phyloP scores from a whole-genome alignment of 1,140 invertebrate genomes.

The Sitobion miscanthi region DNA sequence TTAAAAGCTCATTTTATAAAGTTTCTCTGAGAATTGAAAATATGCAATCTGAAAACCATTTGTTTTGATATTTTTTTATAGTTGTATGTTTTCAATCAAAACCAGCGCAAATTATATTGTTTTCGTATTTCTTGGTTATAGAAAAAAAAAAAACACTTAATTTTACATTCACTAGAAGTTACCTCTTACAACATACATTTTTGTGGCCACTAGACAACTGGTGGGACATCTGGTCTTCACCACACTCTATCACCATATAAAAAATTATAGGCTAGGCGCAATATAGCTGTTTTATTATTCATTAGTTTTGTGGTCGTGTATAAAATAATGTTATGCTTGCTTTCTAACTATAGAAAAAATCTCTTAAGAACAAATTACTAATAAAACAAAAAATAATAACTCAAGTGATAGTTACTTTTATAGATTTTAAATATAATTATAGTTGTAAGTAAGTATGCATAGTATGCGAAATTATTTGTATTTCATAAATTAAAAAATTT shows the following conservation, averaged over 20 bases:
- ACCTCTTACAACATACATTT: too few species aligned
- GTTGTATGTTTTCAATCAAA: neutral
- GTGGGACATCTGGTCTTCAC: too few species aligned
- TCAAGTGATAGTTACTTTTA: neutral
- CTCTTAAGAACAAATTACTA: neutral
- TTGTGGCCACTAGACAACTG: too few species aligned
- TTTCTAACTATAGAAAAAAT: neutral
- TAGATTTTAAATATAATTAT: too few species aligned
- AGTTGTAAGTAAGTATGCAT: too few species aligned
- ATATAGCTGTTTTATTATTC: too few species aligned
- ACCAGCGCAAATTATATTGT: neutral
- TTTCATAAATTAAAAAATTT: too few species aligned
- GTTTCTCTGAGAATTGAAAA: neutral
- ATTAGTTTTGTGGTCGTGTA: neutral
- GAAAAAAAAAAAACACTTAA: neutral
- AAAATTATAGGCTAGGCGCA: too few species aligned
- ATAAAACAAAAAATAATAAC: neutral
- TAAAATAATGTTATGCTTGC: neutral
- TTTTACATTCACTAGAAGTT: neutral
- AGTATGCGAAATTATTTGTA: too few species aligned
- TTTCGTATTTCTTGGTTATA: neutral
- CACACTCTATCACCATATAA: too few species aligned
- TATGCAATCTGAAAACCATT: neutral
- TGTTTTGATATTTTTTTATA: neutral
- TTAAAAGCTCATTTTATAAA: neutral